Evolutionary conservation across 2,888 invertebrate genomes (phyloP).

Genomic region (Hirtodrosophila duncani): DNA sequence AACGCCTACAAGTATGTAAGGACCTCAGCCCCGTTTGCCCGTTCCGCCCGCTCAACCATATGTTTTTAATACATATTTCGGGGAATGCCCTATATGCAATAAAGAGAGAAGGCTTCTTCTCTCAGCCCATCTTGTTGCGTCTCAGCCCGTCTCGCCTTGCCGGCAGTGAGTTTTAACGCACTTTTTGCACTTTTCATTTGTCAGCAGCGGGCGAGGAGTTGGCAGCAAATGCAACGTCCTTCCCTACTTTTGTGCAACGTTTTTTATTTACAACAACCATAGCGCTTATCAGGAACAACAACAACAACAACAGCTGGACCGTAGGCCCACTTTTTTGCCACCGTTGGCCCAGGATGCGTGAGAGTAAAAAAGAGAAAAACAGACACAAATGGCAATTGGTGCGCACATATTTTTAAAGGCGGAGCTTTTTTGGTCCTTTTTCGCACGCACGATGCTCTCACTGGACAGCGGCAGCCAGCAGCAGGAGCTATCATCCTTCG

Average conservation of each 20-base stretch:
- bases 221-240: slow-evolving; percentile 37
- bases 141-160: not conserved
- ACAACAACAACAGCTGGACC: slow-evolving; percentile 7
- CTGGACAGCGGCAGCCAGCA: slow-evolving; percentile 36
- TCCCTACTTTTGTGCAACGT: slow-evolving; percentile 31
- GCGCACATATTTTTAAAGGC: slow-evolving; percentile 76
- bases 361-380: slow-evolving; percentile 75
- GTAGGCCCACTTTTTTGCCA: slow-evolving; percentile 43
- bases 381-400: slow-evolving; percentile 75
- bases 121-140: slow-evolving; percentile 15
- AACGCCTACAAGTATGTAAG: slow-evolving; percentile 71
- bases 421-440: slow-evolving; percentile 77
- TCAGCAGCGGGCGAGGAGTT: slow-evolving; percentile 40
- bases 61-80: slow-evolving; percentile 60
- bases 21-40: no score
- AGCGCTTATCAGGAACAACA: no score
- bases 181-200: slow-evolving; percentile 74
- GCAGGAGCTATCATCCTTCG: slow-evolving; percentile 7
- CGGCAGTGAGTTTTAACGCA: slow-evolving; percentile 54
- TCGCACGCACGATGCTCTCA: slow-evolving; percentile 40
- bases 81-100: slow-evolving; percentile 60
- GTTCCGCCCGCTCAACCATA: not conserved
- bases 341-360: slow-evolving; percentile 47
- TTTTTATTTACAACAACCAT: slow-evolving; percentile 63
- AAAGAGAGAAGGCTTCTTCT: slow-evolving; percentile 54